Conservation (phyloP, 1,140 invertebrate species). For the Uloborus diversus region DNA sequence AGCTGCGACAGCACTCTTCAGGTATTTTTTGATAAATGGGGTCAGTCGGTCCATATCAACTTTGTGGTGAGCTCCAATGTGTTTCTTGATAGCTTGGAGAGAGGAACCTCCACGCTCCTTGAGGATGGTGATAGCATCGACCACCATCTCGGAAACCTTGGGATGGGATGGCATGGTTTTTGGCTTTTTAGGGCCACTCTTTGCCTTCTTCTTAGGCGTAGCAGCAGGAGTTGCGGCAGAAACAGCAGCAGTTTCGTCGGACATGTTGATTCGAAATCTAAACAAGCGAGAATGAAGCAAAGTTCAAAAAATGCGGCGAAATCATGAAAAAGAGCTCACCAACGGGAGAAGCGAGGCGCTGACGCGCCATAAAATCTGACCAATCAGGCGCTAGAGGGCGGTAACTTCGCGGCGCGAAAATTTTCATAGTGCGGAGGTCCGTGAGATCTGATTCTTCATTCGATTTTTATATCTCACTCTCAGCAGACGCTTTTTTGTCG, state of each 20-base stretch:
- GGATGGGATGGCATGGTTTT: constrained; percentile 62
- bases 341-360: too few relatives aligned
- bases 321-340: too few relatives aligned
- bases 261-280: too few relatives aligned
- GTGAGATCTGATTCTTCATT: too few relatives aligned
- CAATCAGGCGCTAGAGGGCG: too few relatives aligned
- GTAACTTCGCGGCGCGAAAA: too few relatives aligned
- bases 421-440: too few relatives aligned
- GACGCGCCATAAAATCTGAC: too few relatives aligned
- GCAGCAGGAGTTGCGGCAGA: constrained; percentile 29
- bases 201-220: constrained; percentile 44
- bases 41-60: constrained; percentile 60
- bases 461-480: too few relatives aligned
- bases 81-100: constrained; percentile 62
- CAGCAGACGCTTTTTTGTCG: too few relatives aligned
- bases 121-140: constrained; percentile 70
- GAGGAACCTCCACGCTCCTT: constrained; percentile 64
- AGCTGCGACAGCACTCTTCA: constrained; percentile 58
- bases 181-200: constrained; percentile 55
- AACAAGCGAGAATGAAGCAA: too few relatives aligned
- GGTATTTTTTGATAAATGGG: constrained; percentile 61
- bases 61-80: constrained; percentile 60
- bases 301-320: too few relatives aligned
- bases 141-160: constrained; percentile 65
- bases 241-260: constrained; percentile 21